Evolutionary conservation across 2,888 invertebrate genomes (phyloP).

Genomic region (Nebria brevicollis): DNA sequence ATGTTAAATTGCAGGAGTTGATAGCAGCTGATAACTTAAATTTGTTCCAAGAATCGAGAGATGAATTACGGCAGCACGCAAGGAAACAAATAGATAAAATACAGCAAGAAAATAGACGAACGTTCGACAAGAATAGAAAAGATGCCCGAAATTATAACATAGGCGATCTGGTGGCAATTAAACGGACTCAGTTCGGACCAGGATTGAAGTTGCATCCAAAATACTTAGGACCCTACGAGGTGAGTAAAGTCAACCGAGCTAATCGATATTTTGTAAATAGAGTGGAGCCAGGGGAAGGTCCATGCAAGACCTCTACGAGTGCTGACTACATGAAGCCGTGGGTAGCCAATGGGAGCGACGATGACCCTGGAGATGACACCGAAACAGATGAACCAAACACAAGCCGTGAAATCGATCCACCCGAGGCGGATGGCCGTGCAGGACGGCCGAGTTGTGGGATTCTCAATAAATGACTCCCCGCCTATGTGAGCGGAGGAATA

Average conservation of each 20-base stretch:
- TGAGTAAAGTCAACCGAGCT: slow-evolving; percentile 52
- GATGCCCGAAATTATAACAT: slow-evolving; percentile 49
- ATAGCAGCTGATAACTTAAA: slow-evolving; percentile 47
- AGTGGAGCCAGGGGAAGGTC: neutral
- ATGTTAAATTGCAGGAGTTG: slow-evolving; percentile 39
- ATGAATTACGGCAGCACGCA: slow-evolving; percentile 35
- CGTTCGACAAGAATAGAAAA: slow-evolving; percentile 51
- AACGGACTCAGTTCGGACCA: slow-evolving; percentile 56
- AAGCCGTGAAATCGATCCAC: neutral
- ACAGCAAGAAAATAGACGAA: slow-evolving; percentile 51
- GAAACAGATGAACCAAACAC: neutral
- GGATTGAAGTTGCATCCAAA: slow-evolving; percentile 56
- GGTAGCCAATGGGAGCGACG: slow-evolving; percentile 9
- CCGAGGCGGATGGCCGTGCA: slow-evolving; percentile 10
- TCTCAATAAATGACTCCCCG: too few species aligned
- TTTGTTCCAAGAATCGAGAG: slow-evolving; percentile 41
- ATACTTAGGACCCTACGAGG: slow-evolving; percentile 57
- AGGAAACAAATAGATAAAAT: slow-evolving; percentile 48
- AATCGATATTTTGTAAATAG: slow-evolving; percentile 52
- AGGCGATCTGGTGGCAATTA: slow-evolving; percentile 55
- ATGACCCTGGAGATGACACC: neutral
- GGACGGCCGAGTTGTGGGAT: slow-evolving; percentile 23
- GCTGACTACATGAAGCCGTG: slow-evolving; percentile 54
- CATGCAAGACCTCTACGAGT: slow-evolving; percentile 25
- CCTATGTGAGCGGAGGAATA: too few species aligned